phyloP scores from a whole-genome alignment of 1,140 invertebrate species.

The Oedothorax gibbosus region DNA sequence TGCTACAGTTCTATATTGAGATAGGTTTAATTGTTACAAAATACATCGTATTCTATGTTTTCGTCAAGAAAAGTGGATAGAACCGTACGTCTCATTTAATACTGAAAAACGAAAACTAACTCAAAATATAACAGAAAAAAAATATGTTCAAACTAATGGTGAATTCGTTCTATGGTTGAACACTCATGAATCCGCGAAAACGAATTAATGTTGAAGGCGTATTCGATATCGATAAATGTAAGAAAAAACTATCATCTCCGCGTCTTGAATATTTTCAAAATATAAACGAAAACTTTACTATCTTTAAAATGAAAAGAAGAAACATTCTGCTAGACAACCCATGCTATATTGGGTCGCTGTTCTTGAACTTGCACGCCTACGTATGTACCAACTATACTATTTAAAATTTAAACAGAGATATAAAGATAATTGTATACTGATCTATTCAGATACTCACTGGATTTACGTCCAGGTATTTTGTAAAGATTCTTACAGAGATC shows the following conservation, averaged over 20 bases:
- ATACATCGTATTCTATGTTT: constrained; percentile 21
- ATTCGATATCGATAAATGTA: background rate
- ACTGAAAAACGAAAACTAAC: constrained; percentile 65
- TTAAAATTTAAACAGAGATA: no score
- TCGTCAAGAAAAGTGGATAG: constrained; percentile 3
- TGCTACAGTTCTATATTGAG: background rate
- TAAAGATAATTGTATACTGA: no score
- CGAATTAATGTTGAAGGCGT: background rate
- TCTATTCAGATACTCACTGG: no score
- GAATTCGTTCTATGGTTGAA: constrained; percentile 70
- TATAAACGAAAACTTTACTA: background rate
- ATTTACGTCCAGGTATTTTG: no score
- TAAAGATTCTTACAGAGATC: no score
- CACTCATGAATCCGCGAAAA: constrained; percentile 11
- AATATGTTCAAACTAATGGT: constrained; percentile 70
- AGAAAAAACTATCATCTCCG: constrained; percentile 60
- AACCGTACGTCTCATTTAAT: constrained; percentile 21
- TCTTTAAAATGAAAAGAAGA: no score
- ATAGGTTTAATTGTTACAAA: background rate
- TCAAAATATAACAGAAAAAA: constrained; percentile 68
- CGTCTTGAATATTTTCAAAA: constrained; percentile 44
- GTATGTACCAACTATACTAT: no score
- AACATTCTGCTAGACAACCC: no score
- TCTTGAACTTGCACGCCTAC: no score
- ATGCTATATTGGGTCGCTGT: no score